A percentile compares a stretch with the other conserved stretches of the same genome.
phyloP scores from a whole-genome alignment of 1,140 invertebrate species.

The Meteorus sp. region DNA sequence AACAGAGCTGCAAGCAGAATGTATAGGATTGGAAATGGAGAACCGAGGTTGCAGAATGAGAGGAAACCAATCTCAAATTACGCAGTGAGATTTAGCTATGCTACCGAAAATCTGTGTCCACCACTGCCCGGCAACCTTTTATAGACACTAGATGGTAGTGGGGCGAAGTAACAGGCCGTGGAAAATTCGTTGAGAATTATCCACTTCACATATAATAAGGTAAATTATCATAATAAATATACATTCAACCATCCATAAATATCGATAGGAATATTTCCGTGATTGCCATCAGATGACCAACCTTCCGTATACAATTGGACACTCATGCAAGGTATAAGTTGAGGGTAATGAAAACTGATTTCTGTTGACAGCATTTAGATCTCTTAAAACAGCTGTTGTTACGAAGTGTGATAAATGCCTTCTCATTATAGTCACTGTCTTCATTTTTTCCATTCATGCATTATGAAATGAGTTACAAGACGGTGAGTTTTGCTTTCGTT shows the following conservation, averaged over 20 bases:
- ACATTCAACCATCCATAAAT: too few relatives aligned
- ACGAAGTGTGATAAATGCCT: too few relatives aligned
- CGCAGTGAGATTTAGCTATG: constrained; percentile 30
- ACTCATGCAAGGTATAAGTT: too few relatives aligned
- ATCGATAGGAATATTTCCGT: neutral
- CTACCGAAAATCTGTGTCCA: constrained; percentile 32
- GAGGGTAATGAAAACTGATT: too few relatives aligned
- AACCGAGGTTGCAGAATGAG: constrained; percentile 16
- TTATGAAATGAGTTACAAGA: too few relatives aligned
- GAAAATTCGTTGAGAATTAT: constrained; percentile 28
- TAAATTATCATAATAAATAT: neutral
- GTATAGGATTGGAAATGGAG: constrained; percentile 4
- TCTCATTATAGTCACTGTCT: too few relatives aligned
- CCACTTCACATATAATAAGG: constrained; percentile 14
- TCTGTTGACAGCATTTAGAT: too few relatives aligned
- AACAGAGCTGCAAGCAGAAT: constrained; percentile 4
- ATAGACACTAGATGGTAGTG: constrained; percentile 35
- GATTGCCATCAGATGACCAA: too few relatives aligned
- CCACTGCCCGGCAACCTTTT: constrained; percentile 38
- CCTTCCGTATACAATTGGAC: too few relatives aligned
- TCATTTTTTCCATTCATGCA: too few relatives aligned
- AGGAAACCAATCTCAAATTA: constrained; percentile 42
- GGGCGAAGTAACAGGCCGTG: constrained; percentile 29
- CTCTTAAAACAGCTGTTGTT: too few relatives aligned
- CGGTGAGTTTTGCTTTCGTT: too few relatives aligned